Base-by-base conservation (phyloP, 2,113 vertebrate genomes). In the Okapia johnstoni region DNA sequence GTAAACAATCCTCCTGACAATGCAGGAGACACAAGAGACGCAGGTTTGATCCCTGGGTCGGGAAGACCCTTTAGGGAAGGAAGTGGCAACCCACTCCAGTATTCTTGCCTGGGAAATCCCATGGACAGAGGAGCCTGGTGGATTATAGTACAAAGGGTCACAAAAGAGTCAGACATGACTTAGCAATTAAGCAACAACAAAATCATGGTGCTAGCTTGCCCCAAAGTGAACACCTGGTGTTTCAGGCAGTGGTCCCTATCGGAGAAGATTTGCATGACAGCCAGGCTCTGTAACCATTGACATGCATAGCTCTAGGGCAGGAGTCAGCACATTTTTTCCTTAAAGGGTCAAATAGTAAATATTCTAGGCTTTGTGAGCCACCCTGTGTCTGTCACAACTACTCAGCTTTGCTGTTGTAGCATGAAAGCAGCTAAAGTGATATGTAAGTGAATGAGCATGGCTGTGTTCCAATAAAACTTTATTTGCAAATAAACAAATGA, bases 401-500 rank as follows among this genome's bases (percentile, higher is more conserved):
- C 10, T 76, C 43, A 63, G 19, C 7, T 85, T 86, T 66, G 23
- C 48, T 50, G 19, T 60, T 89, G 23, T 6, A n/a, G 40, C 40
- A 7, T n/a, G 55, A 92, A 89, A 57, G 13, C 50, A 66, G 50
- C 12, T 40, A 40, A 15, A 91, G 46, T 13, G 17, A 6, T 50
- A n/a, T 15, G 4, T 43, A 76, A 92, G 79, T n/a, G 7, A 58
- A 61, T n/a, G 46, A 61, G 8, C 55, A 46, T 55, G 54, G 3
- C 26, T 81, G 13, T 80, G 26, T 81, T 70, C 40, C 55, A 66
- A 52, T 85, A 81, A 94, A 95, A 83, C 43, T 87, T 90, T 43
- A 85, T 97, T 97, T 89, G 88, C 23, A 61, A 88, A 97, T 43
- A 95, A 80, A n/a, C 5, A 77, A 46, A 11, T 30, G 23, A 50